Conservation (phyloP, 2,888 invertebrate genomes). For the Zygogramma bicolorata region DNA sequence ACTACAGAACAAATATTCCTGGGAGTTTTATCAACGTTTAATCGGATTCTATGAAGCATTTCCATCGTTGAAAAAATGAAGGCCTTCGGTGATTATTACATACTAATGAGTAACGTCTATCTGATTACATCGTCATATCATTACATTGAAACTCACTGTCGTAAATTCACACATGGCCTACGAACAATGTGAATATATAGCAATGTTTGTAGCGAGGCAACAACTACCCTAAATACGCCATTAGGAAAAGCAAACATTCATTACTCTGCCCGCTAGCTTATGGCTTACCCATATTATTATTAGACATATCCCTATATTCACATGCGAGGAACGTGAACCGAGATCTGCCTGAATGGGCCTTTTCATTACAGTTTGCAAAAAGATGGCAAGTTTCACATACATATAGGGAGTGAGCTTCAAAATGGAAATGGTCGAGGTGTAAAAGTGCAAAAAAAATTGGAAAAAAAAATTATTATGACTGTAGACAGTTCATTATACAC, state of each 20-base stretch:
- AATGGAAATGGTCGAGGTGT: too few relatives aligned
- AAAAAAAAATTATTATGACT: too few relatives aligned
- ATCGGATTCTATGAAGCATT: neutral
- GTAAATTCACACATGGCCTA: neutral
- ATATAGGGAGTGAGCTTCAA: too few relatives aligned
- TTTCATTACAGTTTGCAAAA: neutral
- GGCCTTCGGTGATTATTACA: too few relatives aligned
- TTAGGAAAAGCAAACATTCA: slow-evolving; percentile 9
- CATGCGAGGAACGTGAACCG: neutral
- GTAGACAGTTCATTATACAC: too few relatives aligned
- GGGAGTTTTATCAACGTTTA: too few relatives aligned
- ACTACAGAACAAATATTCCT: too few relatives aligned
- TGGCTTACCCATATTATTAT: neutral
- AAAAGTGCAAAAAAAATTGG: too few relatives aligned
- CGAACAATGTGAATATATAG: neutral
- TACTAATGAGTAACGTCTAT: neutral
- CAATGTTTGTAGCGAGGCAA: neutral
- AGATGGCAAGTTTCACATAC: too few relatives aligned
- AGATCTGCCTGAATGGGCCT: neutral
- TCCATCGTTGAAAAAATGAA: neutral
- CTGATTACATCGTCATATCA: neutral
- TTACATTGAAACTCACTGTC: neutral
- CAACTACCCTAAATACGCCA: neutral
- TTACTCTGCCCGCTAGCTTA: neutral
- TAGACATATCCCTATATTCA: neutral